Percentiles rank a stretch among this genome's conserved stretches.
Conservation (phyloP, 1,140 invertebrate genomes). For the Ceratitis capitata region DNA sequence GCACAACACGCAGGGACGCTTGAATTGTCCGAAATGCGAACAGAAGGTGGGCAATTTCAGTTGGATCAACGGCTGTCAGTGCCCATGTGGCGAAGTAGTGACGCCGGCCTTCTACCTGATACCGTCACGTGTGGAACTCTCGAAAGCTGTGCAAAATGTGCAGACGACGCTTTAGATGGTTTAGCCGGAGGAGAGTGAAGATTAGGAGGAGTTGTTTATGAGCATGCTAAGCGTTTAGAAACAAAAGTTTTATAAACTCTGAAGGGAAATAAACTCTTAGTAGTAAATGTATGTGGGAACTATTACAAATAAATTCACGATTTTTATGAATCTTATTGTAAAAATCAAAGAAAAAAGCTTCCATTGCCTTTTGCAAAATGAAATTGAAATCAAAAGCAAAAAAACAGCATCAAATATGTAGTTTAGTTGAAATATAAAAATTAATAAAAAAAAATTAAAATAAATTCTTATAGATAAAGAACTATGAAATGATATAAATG, state of each 20-base stretch:
- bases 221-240: background rate
- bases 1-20: constrained; percentile 77
- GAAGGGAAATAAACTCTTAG: too few relatives aligned
- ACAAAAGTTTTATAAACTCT: constrained; percentile 13
- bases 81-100: constrained; percentile 84
- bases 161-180: constrained; percentile 78
- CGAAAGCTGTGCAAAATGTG: constrained; percentile 86
- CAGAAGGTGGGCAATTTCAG: constrained; percentile 84
- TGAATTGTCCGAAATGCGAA: constrained; percentile 85
- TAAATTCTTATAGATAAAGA: too few relatives aligned
- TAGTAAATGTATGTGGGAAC: too few relatives aligned
- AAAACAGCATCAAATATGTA: background rate
- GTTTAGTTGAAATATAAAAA: background rate
- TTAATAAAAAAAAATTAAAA: background rate
- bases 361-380: background rate
- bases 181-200: too few relatives aligned
- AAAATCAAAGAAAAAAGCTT: constrained; percentile 29
- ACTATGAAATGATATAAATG: too few relatives aligned
- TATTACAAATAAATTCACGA: background rate
- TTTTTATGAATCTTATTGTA: constrained; percentile 22
- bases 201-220: too few relatives aligned
- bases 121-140: constrained; percentile 86
- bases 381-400: background rate
- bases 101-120: constrained; percentile 87
- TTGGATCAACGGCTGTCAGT: constrained; percentile 85